phyloP scores from a whole-genome alignment of 2,797 vertebrate genomes.

The Calcarius lapponicus region DNA sequence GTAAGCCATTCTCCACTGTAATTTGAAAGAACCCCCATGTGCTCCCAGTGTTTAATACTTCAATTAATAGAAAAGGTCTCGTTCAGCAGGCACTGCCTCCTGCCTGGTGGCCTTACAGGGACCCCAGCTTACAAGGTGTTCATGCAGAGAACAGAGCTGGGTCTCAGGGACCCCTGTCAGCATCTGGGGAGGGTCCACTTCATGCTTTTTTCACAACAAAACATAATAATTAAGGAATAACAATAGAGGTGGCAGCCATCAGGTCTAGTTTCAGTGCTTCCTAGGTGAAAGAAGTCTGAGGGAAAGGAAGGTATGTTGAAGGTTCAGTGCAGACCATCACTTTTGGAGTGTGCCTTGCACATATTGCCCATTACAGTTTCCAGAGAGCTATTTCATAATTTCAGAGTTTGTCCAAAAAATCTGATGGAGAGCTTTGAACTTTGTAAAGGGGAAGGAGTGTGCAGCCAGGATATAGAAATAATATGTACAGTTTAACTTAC shows the following conservation, averaged over 20 bases:
- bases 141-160: rapidly evolving
- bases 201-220: background rate
- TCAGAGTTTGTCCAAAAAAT: background rate
- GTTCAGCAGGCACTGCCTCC: background rate
- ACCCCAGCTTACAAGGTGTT: background rate
- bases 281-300: background rate
- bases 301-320: background rate
- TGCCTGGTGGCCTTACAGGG: background rate
- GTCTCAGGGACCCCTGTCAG: background rate
- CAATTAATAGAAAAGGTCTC: background rate
- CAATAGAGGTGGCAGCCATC: background rate
- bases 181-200: background rate
- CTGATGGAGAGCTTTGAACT: conserved; percentile 9
- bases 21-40: background rate
- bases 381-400: background rate
- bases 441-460: background rate
- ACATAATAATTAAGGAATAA: background rate
- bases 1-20: background rate
- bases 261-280: background rate
- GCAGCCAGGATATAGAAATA: background rate
- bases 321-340: background rate
- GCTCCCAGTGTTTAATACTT: background rate
- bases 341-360: background rate
- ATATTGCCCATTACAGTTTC: background rate
- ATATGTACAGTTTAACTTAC: background rate